Percentiles rank a stretch among this genome's conserved stretches.
Evolutionary conservation across 2,113 vertebrate genomes (phyloP).

Genomic region (Tamias sibiricus): DNA sequence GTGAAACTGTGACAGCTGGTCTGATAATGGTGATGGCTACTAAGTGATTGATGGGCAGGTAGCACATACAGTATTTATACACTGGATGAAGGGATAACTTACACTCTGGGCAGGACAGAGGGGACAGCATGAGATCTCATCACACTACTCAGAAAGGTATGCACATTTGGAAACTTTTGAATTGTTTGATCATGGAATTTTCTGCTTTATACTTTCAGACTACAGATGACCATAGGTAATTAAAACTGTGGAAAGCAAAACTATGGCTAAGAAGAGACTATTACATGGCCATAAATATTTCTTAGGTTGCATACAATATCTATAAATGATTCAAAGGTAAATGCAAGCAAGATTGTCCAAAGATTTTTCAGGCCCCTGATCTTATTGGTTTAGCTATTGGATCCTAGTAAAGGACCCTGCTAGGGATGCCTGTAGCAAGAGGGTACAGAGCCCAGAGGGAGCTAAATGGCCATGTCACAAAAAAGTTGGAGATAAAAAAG

Average conservation of each 20-base stretch:
- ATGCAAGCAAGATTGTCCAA: background rate
- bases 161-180: background rate
- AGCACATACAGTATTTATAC: too few species aligned
- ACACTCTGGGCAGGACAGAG: too few species aligned
- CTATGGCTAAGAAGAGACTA: background rate
- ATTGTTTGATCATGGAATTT: background rate
- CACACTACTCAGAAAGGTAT: too few species aligned
- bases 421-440: background rate
- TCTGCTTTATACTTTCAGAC: background rate
- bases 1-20: background rate
- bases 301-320: background rate
- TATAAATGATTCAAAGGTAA: background rate
- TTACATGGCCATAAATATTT: background rate
- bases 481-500: background rate
- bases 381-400: background rate
- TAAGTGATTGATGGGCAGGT: background rate
- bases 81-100: too few species aligned
- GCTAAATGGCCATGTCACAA: background rate
- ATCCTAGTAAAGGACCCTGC: background rate
- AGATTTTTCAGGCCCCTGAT: background rate
- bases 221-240: background rate
- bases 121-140: too few species aligned
- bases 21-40: background rate
- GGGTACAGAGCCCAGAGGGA: background rate
- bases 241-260: background rate